phyloP scores from a whole-genome alignment of 2,797 vertebrate genomes.

The Toxotes lorentzi region DNA sequence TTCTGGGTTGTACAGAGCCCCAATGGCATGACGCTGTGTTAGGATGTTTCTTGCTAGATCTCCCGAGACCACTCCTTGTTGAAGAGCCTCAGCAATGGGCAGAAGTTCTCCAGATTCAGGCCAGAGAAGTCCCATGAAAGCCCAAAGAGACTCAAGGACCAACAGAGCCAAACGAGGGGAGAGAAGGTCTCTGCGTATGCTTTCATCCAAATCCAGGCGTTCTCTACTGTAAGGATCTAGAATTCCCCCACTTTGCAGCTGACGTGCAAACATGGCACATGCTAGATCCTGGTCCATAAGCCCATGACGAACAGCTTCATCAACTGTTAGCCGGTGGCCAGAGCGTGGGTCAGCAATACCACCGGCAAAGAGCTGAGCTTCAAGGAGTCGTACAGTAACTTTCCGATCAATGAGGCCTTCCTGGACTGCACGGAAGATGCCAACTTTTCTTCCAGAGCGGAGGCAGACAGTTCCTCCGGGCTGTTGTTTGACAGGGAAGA shows the following conservation, averaged over 20 bases:
- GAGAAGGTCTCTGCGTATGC: slow-evolving; percentile 87
- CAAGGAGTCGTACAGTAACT: slow-evolving; percentile 89
- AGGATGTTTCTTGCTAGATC: slow-evolving; percentile 88
- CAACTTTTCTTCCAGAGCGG: slow-evolving; percentile 90
- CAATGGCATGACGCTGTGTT: slow-evolving; percentile 84
- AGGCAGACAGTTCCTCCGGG: slow-evolving; percentile 90
- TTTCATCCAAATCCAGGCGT: slow-evolving; percentile 90
- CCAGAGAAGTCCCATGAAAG: slow-evolving; percentile 91
- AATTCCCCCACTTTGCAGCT: slow-evolving; percentile 92
- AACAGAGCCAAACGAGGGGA: slow-evolving; percentile 87
- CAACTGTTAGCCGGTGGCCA: slow-evolving; percentile 89
- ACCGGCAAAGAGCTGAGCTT: slow-evolving; percentile 95
- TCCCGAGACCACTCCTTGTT: slow-evolving; percentile 89
- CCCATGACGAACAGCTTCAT: slow-evolving; percentile 87
- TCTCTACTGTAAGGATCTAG: slow-evolving; percentile 86
- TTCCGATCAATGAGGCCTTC: slow-evolving; percentile 93
- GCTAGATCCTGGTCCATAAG: slow-evolving; percentile 94
- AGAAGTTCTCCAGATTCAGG: slow-evolving; percentile 93
- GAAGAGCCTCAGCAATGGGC: slow-evolving; percentile 87
- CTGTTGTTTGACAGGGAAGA: slow-evolving; percentile 92
- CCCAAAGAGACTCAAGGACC: slow-evolving; percentile 90
- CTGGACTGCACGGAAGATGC: slow-evolving; percentile 90
- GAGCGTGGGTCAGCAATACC: slow-evolving; percentile 94
- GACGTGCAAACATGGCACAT: slow-evolving; percentile 88
- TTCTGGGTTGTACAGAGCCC: slow-evolving; percentile 89